phyloP scores from a whole-genome alignment of 2,888 invertebrate species.

The Sepiola atlantica region DNA sequence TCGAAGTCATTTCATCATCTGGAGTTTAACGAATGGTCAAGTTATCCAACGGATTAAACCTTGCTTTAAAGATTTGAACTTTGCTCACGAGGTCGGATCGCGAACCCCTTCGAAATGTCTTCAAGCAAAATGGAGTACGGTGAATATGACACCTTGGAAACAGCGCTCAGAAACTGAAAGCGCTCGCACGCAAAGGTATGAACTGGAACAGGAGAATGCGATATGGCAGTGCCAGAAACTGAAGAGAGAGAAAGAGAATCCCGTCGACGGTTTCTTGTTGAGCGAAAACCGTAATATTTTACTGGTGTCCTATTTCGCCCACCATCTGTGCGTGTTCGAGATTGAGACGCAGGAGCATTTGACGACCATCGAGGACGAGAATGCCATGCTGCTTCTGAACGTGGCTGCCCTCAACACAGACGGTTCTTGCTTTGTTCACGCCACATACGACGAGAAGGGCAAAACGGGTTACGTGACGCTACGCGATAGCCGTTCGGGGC shows the following conservation, averaged over 20 bases:
- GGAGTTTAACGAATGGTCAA: conserved; percentile 69
- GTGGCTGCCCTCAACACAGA: conserved; percentile 67
- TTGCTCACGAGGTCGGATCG: conserved; percentile 50
- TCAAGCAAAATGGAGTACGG: conserved; percentile 57
- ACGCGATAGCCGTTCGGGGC: conserved; percentile 70
- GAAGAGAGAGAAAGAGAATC: conserved; percentile 69
- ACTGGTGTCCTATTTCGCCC: conserved; percentile 72
- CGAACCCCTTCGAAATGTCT: conserved; percentile 49
- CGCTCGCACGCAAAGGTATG: conserved; percentile 60
- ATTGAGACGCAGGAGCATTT: conserved; percentile 64
- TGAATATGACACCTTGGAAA: conserved; percentile 72
- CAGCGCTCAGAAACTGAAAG: conserved; percentile 65
- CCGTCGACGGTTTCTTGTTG: conserved; percentile 70
- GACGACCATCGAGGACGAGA: conserved; percentile 67
- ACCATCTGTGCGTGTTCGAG: conserved; percentile 72
- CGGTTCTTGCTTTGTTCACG: conserved; percentile 69
- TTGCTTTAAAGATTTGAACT: conserved; percentile 62
- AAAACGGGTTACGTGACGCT: conserved; percentile 72
- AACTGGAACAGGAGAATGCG: conserved; percentile 64
- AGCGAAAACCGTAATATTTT: conserved; percentile 68
- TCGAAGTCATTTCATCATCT: conserved; percentile 70
- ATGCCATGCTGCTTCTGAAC: conserved; percentile 70
- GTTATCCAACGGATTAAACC: conserved; percentile 67
- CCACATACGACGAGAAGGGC: conserved; percentile 71
- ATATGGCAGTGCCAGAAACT: conserved; percentile 61